Evolutionary conservation across 2,888 invertebrate species (phyloP), one percentile per base, ranked within the genome.

Genomic region (Pherbina coryleti): DNA sequence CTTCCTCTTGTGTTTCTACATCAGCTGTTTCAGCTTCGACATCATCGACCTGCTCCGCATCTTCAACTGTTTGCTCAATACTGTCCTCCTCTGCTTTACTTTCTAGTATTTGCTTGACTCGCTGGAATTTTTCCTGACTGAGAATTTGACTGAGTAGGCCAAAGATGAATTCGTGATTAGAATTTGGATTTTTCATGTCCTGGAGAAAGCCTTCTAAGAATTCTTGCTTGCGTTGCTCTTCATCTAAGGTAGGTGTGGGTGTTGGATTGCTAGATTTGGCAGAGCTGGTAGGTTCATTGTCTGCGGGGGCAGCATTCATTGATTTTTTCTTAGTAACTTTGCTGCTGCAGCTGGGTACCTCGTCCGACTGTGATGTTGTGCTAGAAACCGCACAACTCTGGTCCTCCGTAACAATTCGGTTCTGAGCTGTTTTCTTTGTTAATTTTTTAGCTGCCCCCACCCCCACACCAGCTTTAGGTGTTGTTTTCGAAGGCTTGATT

Each of bases 61-160:
- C 31, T 51, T 53, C 64, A 2, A 2, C 34, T 1, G 9, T 28
- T 51, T 69, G 57, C 7, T 60, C 8, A 17, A n/a, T 60, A 55
- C 37, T 37, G n/a, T n/a, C n/a, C 5, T 55, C 73, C 11, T 77
- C 76, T 0, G 74, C 78, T 11, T 78, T 79, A 14, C 76, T 82
- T 22, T 82, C 81, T 7, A 85, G 76, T 66, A 85, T 81, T 14
- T 82, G 79, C 80, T 85, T 86, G 2, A 86, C 83, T 67, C 84
- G 81, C 34, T 84, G 78, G 67, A 86, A 79, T 77, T 83, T 84
- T 2, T 84, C 84, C 2, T 83, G 82, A 75, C 84, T 85, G 3
- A 86, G 73, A 25, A 86, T 84, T 77, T 85, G 83, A 19, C 83
- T 80, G n/a, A 86, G 67, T 73, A 86, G 81, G 8, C 80, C 81